Evolutionary conservation across 2,797 vertebrate genomes (phyloP).

Genomic region (Gadopsis marmoratus): DNA sequence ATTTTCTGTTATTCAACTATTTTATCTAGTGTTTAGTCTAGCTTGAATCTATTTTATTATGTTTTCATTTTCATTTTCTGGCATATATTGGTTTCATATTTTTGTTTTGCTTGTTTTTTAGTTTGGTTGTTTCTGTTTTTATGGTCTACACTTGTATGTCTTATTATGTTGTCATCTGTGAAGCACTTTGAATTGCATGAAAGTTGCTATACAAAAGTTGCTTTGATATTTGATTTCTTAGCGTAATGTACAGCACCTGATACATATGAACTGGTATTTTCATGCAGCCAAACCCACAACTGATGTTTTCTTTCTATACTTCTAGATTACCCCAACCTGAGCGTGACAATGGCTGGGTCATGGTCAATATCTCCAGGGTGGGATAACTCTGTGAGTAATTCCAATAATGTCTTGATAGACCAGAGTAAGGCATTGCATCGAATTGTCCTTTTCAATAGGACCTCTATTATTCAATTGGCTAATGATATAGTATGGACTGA

Average conservation of each 20-base stretch:
- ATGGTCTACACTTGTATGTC: too few relatives aligned
- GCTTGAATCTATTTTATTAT: too few relatives aligned
- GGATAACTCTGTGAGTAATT: constrained; percentile 80
- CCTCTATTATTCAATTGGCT: background rate
- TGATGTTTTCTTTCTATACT: constrained; percentile 2
- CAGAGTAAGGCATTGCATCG: background rate
- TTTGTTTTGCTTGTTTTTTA: too few relatives aligned
- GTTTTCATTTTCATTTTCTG: too few relatives aligned
- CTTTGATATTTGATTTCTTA: background rate
- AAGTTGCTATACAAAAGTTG: too few relatives aligned
- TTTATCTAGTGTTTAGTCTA: too few relatives aligned
- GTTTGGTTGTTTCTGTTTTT: too few relatives aligned
- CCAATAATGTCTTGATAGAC: background rate
- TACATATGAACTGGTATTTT: background rate
- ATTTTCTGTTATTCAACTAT: too few relatives aligned
- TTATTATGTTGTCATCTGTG: too few relatives aligned
- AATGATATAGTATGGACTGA: background rate
- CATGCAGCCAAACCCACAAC: constrained; percentile 8
- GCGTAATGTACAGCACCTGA: background rate
- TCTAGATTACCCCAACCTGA: constrained; percentile 79
- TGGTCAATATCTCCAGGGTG: constrained; percentile 81
- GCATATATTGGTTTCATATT: too few relatives aligned
- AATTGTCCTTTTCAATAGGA: background rate
- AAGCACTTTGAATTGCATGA: too few relatives aligned
- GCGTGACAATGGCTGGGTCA: constrained; percentile 83